These are phyloP conservation scores for Hydriomena furcata DNA, from an alignment of 2,888 invertebrate species.

Conservation along the genomic window DNA sequence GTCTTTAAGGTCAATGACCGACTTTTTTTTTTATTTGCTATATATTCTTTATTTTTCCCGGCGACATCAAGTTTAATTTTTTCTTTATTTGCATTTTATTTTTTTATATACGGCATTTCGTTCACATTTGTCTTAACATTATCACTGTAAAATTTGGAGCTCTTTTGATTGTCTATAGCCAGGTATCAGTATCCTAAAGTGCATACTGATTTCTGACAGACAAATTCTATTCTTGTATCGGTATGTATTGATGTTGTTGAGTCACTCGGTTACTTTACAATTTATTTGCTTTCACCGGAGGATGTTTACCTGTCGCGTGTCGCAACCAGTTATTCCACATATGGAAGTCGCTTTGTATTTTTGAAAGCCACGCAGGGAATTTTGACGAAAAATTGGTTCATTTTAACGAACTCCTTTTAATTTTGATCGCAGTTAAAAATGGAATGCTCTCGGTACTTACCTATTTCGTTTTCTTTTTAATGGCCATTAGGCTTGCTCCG, in stretches of 20 bases:
- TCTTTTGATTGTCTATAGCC: too few relatives aligned
- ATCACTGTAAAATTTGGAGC: too few relatives aligned
- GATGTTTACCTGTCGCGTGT: slow-evolving; percentile 54
- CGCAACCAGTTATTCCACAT: slow-evolving; percentile 56
- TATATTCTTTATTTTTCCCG: too few relatives aligned
- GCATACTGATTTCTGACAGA: neutral
- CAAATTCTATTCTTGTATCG: slow-evolving; percentile 6
- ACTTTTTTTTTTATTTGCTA: too few relatives aligned
- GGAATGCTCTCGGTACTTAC: slow-evolving; percentile 6
- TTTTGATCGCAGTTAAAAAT: slow-evolving; percentile 22
- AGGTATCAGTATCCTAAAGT: neutral
- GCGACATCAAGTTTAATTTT: too few relatives aligned
- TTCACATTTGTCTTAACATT: too few relatives aligned
- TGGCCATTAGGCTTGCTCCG: neutral
- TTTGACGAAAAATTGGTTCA: slow-evolving; percentile 22
- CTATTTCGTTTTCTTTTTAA: slow-evolving; percentile 14
- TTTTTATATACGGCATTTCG: too few relatives aligned
- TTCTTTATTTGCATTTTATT: too few relatives aligned
- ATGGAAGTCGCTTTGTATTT: slow-evolving; percentile 47
- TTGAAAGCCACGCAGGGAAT: slow-evolving; percentile 46
- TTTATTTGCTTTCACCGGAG: slow-evolving; percentile 74
- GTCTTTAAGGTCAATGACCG: too few relatives aligned
- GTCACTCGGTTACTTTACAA: slow-evolving; percentile 48
- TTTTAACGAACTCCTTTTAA: slow-evolving; percentile 33
- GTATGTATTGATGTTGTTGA: slow-evolving; percentile 12